A percentile compares a stretch with the other conserved stretches of the same genome.
Evolutionary conservation across 1,140 invertebrate genomes (phyloP).

Genomic region (Eueides isabella): DNA sequence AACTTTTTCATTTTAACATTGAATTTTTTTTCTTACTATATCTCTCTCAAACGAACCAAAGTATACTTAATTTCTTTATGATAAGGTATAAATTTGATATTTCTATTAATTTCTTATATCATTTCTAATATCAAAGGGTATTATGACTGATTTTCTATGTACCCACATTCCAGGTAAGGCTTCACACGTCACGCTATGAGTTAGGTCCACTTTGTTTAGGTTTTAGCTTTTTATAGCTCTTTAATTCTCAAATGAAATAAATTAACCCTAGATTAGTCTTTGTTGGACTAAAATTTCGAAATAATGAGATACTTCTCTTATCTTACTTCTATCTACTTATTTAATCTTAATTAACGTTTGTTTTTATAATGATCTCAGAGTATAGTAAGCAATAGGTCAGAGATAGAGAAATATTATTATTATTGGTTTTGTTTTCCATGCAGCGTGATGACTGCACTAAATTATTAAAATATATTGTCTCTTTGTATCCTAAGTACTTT

Average conservation of each 20-base stretch:
- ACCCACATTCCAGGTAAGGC: conserved; percentile 32
- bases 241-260: neutral
- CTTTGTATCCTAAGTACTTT: too few species aligned
- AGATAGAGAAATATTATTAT: too few species aligned
- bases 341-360: too few species aligned
- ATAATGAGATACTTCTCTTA: neutral
- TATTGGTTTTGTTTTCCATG: too few species aligned
- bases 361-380: too few species aligned
- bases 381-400: too few species aligned
- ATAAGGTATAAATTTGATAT: conserved; percentile 4
- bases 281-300: neutral
- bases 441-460: too few species aligned
- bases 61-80: neutral
- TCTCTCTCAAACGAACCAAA: neutral
- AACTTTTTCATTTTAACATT: conserved; percentile 22
- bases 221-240: conserved; percentile 11
- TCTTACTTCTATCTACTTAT: neutral
- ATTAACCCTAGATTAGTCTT: neutral
- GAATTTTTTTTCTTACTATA: conserved; percentile 2
- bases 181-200: conserved; percentile 25
- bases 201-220: conserved; percentile 25
- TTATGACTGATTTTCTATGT: conserved; percentile 37
- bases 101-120: neutral
- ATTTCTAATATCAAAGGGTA: conserved; percentile 2
- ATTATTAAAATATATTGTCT: too few species aligned